Percentiles rank a stretch among this genome's conserved stretches.
Evolutionary conservation across 2,113 vertebrate species (phyloP).

Genomic region (Chroicocephalus ridibundus): DNA sequence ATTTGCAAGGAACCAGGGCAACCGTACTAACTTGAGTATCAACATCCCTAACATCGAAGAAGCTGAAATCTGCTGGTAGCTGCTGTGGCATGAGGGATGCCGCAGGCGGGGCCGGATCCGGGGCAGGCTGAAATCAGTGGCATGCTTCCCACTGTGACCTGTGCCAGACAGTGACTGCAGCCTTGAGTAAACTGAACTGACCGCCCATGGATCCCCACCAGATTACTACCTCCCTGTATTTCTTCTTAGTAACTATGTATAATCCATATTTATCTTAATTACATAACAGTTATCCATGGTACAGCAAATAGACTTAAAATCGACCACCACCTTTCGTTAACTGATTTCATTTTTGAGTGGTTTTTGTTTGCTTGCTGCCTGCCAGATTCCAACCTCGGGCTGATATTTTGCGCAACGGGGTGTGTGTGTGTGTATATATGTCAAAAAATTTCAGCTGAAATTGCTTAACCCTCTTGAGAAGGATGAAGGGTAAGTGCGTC

Average conservation of each 20-base stretch:
- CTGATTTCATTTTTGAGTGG: not conserved
- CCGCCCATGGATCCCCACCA: not conserved
- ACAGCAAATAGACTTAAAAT: not conserved
- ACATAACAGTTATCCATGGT: not conserved
- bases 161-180: rapidly evolving
- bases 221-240: not conserved
- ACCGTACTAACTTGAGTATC: not conserved
- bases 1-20: not conserved
- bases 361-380: not conserved
- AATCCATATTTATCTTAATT: not conserved
- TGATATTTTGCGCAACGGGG: not conserved
- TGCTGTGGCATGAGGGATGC: not conserved
- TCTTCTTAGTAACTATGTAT: not conserved
- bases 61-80: not conserved
- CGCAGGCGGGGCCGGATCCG: not conserved
- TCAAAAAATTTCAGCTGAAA: not conserved
- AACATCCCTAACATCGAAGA: not conserved
- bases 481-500: not conserved
- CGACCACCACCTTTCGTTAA: not conserved
- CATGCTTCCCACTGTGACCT: rapidly evolving
- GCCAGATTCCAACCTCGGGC: not conserved
- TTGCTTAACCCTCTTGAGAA: not conserved
- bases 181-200: not conserved
- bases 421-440: not conserved
- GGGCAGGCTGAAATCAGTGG: not conserved